Evolutionary conservation across 2,888 invertebrate genomes (phyloP).

Genomic region (Rhagonycha lutea): DNA sequence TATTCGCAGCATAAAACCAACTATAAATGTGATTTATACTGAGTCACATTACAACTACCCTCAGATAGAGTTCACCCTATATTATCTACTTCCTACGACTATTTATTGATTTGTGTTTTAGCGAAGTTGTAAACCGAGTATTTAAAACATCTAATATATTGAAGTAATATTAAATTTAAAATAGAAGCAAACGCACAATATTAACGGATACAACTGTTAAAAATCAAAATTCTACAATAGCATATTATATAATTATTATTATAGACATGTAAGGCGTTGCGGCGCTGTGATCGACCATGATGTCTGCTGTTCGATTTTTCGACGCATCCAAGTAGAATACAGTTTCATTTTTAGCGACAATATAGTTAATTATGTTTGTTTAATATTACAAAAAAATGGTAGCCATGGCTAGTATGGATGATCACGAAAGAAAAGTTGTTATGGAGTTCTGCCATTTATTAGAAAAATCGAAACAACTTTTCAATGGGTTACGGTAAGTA

Average conservation of each 20-base stretch:
- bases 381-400: conserved; percentile 59
- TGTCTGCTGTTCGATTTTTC: conserved; percentile 55
- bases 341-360: conserved; percentile 22
- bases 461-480: conserved; percentile 95
- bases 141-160: neutral
- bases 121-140: neutral
- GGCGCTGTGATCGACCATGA: conserved; percentile 45
- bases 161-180: neutral
- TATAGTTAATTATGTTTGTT: conserved; percentile 21
- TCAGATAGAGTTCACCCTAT: neutral
- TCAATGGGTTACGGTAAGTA: conserved; percentile 87
- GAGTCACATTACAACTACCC: neutral
- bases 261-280: conserved; percentile 36
- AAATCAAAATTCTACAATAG: neutral
- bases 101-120: neutral
- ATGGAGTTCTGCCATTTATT: conserved; percentile 94
- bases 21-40: neutral
- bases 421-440: conserved; percentile 88
- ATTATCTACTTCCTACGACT: neutral
- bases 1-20: neutral
- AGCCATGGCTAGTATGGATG: conserved; percentile 81
- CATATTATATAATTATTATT: neutral
- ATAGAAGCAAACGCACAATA: neutral
- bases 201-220: neutral
- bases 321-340: conserved; percentile 39